A percentile compares a stretch with the other conserved stretches of the same genome.
Evolutionary conservation across 2,888 invertebrate species (phyloP).

Genomic region (Synanthedon tipuliformis): DNA sequence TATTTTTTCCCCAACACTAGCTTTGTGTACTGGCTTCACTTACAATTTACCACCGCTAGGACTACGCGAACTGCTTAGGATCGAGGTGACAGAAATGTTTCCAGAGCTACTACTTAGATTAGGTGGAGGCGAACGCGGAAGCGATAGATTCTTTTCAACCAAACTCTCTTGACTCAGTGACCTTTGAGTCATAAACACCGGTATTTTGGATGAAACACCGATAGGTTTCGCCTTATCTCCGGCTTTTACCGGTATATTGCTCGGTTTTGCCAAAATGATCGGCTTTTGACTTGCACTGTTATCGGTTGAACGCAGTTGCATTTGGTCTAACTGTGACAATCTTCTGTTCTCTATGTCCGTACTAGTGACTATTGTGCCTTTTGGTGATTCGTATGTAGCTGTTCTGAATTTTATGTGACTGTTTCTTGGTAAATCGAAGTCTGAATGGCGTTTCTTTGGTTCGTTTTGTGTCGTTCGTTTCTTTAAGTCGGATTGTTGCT

Average conservation of each 20-base stretch:
- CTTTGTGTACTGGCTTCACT: background rate
- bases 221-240: slow-evolving; percentile 37
- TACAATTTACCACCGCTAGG: slow-evolving; percentile 59
- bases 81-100: slow-evolving; percentile 72
- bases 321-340: slow-evolving; percentile 66
- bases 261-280: slow-evolving; percentile 50
- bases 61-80: slow-evolving; percentile 70
- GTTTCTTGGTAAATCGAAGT: slow-evolving; percentile 64
- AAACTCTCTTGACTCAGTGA: slow-evolving; percentile 64
- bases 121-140: slow-evolving; percentile 53
- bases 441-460: slow-evolving; percentile 64
- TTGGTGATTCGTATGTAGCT: slow-evolving; percentile 72
- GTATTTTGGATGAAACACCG: slow-evolving; percentile 62
- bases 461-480: slow-evolving; percentile 50
- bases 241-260: slow-evolving; percentile 58
- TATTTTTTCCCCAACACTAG: too few species aligned
- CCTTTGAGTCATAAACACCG: slow-evolving; percentile 60
- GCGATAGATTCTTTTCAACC: slow-evolving; percentile 44
- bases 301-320: slow-evolving; percentile 39
- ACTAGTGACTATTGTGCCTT: slow-evolving; percentile 65
- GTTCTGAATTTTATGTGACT: slow-evolving; percentile 74
- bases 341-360: slow-evolving; percentile 68
- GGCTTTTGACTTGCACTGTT: slow-evolving; percentile 39
- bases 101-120: slow-evolving; percentile 48
- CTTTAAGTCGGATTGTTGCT: slow-evolving; percentile 42